Conservation (phyloP, 2,888 invertebrate genomes). For the Pherbina coryleti region DNA sequence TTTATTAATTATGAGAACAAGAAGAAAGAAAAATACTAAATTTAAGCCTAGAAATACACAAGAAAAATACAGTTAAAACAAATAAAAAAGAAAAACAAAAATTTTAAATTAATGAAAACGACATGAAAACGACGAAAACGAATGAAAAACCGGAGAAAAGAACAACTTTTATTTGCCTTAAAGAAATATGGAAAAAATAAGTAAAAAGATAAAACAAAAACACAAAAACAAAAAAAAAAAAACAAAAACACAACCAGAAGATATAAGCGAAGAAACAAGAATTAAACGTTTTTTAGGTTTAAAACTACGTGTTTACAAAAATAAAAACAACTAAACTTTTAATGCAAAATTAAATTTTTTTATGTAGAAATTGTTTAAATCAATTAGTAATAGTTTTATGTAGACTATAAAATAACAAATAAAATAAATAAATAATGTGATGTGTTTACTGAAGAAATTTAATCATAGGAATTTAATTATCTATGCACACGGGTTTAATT, state of each 20-base stretch:
- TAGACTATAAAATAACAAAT: constrained; percentile 45
- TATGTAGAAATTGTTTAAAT: constrained; percentile 47
- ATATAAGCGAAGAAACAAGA: constrained; percentile 23
- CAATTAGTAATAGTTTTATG: constrained; percentile 46
- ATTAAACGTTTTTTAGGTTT: constrained; percentile 21
- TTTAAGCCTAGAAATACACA: background rate
- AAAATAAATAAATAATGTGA: constrained; percentile 51
- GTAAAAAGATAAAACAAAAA: constrained; percentile 35
- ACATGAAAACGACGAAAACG: constrained; percentile 9
- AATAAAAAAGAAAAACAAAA: background rate
- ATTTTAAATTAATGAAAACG: background rate
- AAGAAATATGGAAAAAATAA: constrained; percentile 51
- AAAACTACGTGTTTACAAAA: constrained; percentile 40
- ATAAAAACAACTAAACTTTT: constrained; percentile 44
- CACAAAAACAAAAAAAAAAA: too few species aligned
- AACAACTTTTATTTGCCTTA: constrained; percentile 65
- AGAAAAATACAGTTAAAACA: constrained; percentile 33
- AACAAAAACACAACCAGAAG: constrained; percentile 42
- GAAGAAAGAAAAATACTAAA: constrained; percentile 23
- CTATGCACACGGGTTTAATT: constrained; percentile 50
- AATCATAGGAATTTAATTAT: constrained; percentile 49
- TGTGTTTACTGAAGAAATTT: constrained; percentile 59
- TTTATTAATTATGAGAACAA: constrained; percentile 37
- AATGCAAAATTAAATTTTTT: constrained; percentile 49
- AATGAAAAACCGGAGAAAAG: constrained; percentile 28